These are phyloP conservation scores for Drosophila bunnanda DNA, from an alignment of 2,888 invertebrate genomes.

Conservation along the genomic window DNA sequence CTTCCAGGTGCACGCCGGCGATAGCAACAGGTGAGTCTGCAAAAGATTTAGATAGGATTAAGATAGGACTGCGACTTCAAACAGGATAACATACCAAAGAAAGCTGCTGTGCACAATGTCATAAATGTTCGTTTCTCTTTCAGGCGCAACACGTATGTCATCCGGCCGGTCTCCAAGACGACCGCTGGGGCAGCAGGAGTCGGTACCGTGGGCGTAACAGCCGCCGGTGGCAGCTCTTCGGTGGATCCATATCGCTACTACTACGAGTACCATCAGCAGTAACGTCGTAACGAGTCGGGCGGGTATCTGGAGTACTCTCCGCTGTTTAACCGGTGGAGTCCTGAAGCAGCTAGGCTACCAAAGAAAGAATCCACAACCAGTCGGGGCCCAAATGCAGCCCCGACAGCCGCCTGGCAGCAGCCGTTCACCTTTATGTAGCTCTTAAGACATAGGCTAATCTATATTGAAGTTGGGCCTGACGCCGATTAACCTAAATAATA, in stretches of 20 bases:
- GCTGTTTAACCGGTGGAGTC: constrained; percentile 27
- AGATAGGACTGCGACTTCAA: neutral
- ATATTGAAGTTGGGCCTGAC: constrained; percentile 24
- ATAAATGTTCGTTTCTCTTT: neutral
- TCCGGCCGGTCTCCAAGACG: constrained; percentile 86
- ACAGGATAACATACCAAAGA: neutral
- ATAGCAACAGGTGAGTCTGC: constrained; percentile 86
- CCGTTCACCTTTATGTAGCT: constrained; percentile 56
- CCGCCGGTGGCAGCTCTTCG: constrained; percentile 80
- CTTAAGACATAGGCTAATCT: constrained; percentile 58
- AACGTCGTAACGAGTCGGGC: constrained; percentile 17
- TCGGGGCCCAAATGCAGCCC: constrained; percentile 27
- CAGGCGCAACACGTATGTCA: constrained; percentile 88
- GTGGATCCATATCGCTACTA: constrained; percentile 88
- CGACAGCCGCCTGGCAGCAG: constrained; percentile 41
- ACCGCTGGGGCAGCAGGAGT: constrained; percentile 46
- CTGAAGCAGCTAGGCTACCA: constrained; percentile 71
- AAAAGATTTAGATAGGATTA: neutral
- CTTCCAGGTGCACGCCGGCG: constrained; percentile 89
- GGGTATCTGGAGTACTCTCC: constrained; percentile 36
- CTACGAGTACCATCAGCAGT: constrained; percentile 85
- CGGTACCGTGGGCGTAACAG: constrained; percentile 66
- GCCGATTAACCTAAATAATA: constrained; percentile 13
- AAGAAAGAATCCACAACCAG: constrained; percentile 57
- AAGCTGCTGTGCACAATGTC: neutral